Evolutionary conservation across 2,888 invertebrate genomes (phyloP), one percentile per base, ranked within the genome.

Genomic region (Altica lythri): DNA sequence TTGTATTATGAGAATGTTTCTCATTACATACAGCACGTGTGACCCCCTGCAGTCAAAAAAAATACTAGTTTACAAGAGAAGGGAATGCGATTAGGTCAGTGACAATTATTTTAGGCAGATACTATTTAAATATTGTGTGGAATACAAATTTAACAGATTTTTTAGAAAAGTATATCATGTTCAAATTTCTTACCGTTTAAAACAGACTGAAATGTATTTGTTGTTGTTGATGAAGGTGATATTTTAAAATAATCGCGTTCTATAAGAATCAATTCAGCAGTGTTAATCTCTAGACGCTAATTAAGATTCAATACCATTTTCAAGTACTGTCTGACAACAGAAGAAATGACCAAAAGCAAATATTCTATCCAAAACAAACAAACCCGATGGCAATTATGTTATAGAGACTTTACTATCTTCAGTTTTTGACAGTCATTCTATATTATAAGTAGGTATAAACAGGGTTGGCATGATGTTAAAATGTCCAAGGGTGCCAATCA

Each of bases 381-480:
- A 40, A 45, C 43, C 40, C 27, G 29, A 56, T 52, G 59, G 54
- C 43, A 59, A 56, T 59, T 59, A 54, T 59, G 56, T 51, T 56
- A 59, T 54, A 56, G 56, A 59, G 59, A 54, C 51, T 51, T 51
- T 52, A 48, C 42, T 53, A 44, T 56, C 17, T 49, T 51, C 37
- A 16, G 45, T 37, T 51, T 54, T 25, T 14, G 27, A 57, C 14
- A 52, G 55, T 58, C 58, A 58, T 48, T 48, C 43, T 25, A 9
- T 25, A 8, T 25, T 6, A 5, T 6, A 10, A 22, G 49, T 35
- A 35, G 46, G 47, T 29, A 42, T 25, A 37, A 47, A 47, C 25
- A 18, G 40, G 9, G 13, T 3, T 9, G 13, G 40, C 6, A 8
- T 35, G 9, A n/a, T 29, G 29, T n/a, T n/a, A n/a, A n/a, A n/a